Conservation (phyloP, 2,113 vertebrate species). For the Cynoglossus semilaevis region DNA sequence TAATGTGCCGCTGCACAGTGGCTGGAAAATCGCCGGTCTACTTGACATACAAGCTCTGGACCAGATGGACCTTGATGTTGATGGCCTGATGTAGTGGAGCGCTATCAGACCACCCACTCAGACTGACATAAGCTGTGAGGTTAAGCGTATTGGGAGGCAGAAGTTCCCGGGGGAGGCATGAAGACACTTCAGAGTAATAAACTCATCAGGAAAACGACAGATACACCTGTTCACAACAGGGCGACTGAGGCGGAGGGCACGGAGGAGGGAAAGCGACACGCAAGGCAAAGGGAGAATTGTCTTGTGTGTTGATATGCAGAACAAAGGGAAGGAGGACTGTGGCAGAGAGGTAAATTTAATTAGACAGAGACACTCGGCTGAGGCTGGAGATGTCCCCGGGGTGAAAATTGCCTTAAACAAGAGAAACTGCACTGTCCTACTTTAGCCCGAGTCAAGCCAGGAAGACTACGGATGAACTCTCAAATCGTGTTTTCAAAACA, state of each 20-base stretch:
- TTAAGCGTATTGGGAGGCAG: conserved; percentile 71
- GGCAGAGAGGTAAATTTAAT: conserved; percentile 27
- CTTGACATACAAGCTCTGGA: conserved; percentile 53
- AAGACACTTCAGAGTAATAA: conserved; percentile 73
- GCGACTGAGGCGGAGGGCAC: conserved; percentile 39
- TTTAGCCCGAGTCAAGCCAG: conserved; percentile 45
- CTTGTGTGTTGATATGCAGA: conserved; percentile 6
- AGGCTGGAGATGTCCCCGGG: conserved; percentile 40
- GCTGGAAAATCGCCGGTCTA: conserved; percentile 24
- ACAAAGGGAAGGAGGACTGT: conserved; percentile 26
- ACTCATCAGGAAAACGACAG: conserved; percentile 71
- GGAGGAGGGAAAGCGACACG: conserved; percentile 16
- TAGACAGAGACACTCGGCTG: conserved; percentile 39
- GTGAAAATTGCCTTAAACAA: conserved; percentile 47
- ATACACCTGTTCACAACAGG: conserved; percentile 72
- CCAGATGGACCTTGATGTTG: conserved; percentile 71
- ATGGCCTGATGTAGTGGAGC: conserved; percentile 70
- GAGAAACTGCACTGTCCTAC: conserved; percentile 48
- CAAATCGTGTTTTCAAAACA: conserved; percentile 19
- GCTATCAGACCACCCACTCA: conserved; percentile 70
- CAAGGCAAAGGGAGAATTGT: conserved; percentile 24
- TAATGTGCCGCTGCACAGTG: no score
- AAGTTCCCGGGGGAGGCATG: conserved; percentile 58
- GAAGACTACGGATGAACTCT: conserved; percentile 32
- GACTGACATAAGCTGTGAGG: conserved; percentile 67